A percentile compares a stretch with the other conserved stretches of the same genome.
These are phyloP conservation scores for Neoaliturus tenellus DNA, from an alignment of 2,888 invertebrate species.

Conservation along the genomic window DNA sequence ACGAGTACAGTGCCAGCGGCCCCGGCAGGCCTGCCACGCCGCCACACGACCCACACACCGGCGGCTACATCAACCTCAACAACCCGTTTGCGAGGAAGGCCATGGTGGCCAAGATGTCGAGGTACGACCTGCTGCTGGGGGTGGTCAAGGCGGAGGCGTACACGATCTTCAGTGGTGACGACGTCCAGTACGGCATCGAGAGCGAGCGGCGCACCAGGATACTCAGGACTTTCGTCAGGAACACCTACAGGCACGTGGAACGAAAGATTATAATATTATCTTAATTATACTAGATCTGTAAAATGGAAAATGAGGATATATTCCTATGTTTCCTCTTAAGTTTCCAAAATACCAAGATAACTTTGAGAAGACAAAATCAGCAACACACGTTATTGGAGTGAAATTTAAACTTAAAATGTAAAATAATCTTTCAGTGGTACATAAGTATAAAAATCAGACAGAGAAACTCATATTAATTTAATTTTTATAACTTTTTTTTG, in stretches of 20 bases:
- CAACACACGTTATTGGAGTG: too few species aligned
- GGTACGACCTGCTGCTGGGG: conserved; percentile 94
- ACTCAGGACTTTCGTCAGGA: conserved; percentile 92
- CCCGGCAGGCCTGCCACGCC: conserved; percentile 35
- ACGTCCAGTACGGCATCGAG: conserved; percentile 95
- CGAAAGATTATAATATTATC: too few species aligned
- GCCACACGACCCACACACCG: not conserved
- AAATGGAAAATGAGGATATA: too few species aligned
- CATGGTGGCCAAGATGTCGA: conserved; percentile 72
- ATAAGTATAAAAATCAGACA: too few species aligned
- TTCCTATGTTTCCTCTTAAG: too few species aligned
- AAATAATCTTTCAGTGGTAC: too few species aligned
- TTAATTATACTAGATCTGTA: too few species aligned
- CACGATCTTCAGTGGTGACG: conserved; percentile 93
- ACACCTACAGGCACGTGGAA: conserved; percentile 81
- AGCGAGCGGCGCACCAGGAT: conserved; percentile 93
- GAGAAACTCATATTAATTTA: too few species aligned
- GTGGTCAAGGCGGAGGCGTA: conserved; percentile 95
- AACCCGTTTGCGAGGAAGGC: conserved; percentile 70
- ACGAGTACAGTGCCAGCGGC: conserved; percentile 38
- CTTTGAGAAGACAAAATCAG: too few species aligned
- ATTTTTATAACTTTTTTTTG: too few species aligned
- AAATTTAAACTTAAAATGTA: too few species aligned
- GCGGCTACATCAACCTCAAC: conserved; percentile 57
- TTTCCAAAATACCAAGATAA: too few species aligned